Evolutionary conservation across 2,113 vertebrate species (phyloP).

Genomic region (Chrysochloris asiatica): DNA sequence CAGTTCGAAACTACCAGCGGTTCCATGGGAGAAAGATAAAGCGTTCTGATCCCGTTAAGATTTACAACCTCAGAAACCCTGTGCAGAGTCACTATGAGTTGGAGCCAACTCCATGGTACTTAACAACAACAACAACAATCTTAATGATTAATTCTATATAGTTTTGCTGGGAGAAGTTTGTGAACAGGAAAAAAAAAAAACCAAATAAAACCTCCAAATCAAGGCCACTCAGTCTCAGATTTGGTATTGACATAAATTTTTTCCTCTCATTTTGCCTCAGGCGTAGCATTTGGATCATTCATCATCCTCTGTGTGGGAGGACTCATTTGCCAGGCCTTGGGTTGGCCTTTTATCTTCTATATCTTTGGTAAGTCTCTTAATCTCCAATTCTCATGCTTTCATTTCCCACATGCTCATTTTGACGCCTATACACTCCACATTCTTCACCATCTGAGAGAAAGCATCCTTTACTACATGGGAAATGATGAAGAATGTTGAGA

Average conservation of each 20-base stretch:
- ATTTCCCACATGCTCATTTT: background rate
- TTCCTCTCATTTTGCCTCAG: slow-evolving; percentile 36
- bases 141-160: too few relatives aligned
- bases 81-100: too few relatives aligned
- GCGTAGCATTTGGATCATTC: slow-evolving; percentile 88
- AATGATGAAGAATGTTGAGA: background rate
- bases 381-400: background rate
- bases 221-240: background rate
- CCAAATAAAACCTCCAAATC: background rate
- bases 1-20: too few relatives aligned
- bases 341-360: slow-evolving; percentile 92
- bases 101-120: too few relatives aligned
- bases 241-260: background rate
- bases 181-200: background rate
- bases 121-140: too few relatives aligned
- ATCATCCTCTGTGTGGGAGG: slow-evolving; percentile 88
- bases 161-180: background rate
- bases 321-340: slow-evolving; percentile 85
- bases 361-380: slow-evolving; percentile 87
- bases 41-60: too few relatives aligned
- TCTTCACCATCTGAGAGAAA: background rate
- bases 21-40: too few relatives aligned
- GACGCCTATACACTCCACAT: background rate
- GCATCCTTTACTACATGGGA: background rate
- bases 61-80: too few relatives aligned